Percentiles rank a stretch among this genome's conserved stretches.
Evolutionary conservation across 2,113 vertebrate species (phyloP).

Genomic region (Microtus oregoni): DNA sequence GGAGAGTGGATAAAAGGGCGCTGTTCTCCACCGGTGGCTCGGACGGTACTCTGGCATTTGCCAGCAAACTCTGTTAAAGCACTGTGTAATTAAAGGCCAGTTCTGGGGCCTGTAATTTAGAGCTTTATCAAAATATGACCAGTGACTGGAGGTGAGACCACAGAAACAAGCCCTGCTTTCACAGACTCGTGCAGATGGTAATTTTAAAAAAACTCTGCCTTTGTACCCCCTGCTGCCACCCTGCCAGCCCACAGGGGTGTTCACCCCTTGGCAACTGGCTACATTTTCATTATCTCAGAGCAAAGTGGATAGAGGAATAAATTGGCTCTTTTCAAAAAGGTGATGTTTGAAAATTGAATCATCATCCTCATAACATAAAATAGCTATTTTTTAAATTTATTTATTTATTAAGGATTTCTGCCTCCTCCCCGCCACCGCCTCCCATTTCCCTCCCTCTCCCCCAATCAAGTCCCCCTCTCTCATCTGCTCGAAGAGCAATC

Average conservation of each 20-base stretch:
- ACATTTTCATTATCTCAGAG: constrained; percentile 25
- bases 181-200: background rate
- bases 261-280: background rate
- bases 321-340: background rate
- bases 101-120: constrained; percentile 75
- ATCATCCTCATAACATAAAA: constrained; percentile 32
- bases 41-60: constrained; percentile 61
- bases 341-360: background rate
- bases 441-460: too few relatives aligned
- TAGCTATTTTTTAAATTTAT: background rate
- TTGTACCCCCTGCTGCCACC: accelerated
- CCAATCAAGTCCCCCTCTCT: too few relatives aligned
- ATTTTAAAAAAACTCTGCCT: constrained; percentile 47
- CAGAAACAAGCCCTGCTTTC: constrained; percentile 61
- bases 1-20: constrained; percentile 55
- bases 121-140: constrained; percentile 70
- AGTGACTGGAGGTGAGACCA: constrained; percentile 47
- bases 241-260: background rate
- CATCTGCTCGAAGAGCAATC: too few relatives aligned
- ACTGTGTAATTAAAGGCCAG: constrained; percentile 76
- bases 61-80: constrained; percentile 60
- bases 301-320: background rate
- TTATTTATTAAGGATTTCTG: too few relatives aligned
- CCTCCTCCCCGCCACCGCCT: too few relatives aligned
- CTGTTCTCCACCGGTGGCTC: constrained; percentile 69